Conservation (phyloP, 2,888 invertebrate genomes). For the Bombylius major region DNA sequence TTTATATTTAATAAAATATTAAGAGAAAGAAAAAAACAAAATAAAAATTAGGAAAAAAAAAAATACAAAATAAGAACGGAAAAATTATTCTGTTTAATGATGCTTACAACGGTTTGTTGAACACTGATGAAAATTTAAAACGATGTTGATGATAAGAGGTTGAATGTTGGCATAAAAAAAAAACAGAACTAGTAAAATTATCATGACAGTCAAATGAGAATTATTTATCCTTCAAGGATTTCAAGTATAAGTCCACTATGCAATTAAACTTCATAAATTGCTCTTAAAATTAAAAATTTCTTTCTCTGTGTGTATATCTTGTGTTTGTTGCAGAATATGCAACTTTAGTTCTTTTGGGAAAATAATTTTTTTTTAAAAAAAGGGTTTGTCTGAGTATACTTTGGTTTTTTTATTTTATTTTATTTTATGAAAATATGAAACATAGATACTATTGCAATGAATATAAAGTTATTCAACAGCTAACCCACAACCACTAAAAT, state of each 20-base stretch:
- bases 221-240: neutral
- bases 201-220: neutral
- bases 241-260: neutral
- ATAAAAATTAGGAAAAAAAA: conserved; percentile 2
- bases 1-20: neutral
- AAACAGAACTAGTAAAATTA: neutral
- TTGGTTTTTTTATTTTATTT: no score
- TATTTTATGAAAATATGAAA: no score
- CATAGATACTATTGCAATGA: no score
- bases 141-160: no score
- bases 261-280: neutral
- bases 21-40: neutral
- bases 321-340: no score
- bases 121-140: conserved; percentile 4
- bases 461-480: no score
- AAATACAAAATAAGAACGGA: conserved; percentile 3
- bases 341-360: no score
- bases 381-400: no score
- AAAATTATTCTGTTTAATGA: conserved; percentile 19
- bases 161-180: neutral
- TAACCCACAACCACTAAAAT: no score
- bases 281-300: neutral
- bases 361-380: no score
- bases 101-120: conserved; percentile 11
- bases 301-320: no score